Evolutionary conservation across 2,113 vertebrate species (phyloP), one percentile per base, ranked within the genome.

Genomic region (Clupea harengus): DNA sequence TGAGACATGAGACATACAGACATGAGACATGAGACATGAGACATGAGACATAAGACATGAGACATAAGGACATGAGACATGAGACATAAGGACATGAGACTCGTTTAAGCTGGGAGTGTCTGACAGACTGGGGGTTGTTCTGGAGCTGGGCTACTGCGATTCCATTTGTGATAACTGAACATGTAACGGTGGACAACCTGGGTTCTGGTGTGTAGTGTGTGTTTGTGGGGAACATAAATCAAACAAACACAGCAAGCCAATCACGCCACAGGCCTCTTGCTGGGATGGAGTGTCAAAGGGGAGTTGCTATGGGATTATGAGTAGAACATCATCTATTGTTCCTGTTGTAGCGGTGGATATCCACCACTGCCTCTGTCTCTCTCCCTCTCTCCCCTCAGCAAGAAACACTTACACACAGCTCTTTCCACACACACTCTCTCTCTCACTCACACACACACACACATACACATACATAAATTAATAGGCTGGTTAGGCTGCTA

Each of bases 321-420:
- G 60, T n/a, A 11, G 9, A 2, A 7, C 60, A 22, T 11, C 2
- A 32, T 32, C 25, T 72, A 72, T 32, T 32, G 25, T 9, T 72
- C 64, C 10, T 72, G 25, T 28, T 28, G 8, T 28, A 28, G 64
- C n/a, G 6, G 25, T 32, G 2, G 10, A 32, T 32, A 39, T 39
- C 39, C 39, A 39, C 39, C 39, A 32, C 64, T 72, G 10, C 22
- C n/a, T 32, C 10, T 72, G 39, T 39, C 39, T 39, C 39, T n/a
- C 83, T 84, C 4, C 82, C n/a, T 85, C 52, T 81, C 32, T 81
- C 49, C 49, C 72, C 39, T 39, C 9, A 78, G 52, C 82, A 75
- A 64, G 39, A 60, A 64, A 64, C 20, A 64, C 18, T 22, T 6
- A 64, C 39, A 39, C 39, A 39, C 39, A 39, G 39, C 39, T 2